phyloP scores from a whole-genome alignment of 2,797 vertebrate species.

The Ctenopoma multispine region DNA sequence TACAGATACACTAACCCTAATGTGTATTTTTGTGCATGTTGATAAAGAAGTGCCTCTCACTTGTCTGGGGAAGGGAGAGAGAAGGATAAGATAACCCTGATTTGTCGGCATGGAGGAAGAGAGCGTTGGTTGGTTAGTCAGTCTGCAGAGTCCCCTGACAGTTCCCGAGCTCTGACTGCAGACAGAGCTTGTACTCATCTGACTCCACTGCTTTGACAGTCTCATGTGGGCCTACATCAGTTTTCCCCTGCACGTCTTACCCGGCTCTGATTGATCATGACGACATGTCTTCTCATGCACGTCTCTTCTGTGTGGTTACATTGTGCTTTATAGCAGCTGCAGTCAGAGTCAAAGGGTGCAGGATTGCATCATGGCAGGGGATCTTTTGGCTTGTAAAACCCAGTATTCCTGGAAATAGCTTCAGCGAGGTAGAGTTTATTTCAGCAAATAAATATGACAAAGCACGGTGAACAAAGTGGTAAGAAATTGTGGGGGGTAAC shows the following conservation, averaged over 20 bases:
- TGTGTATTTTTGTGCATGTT: neutral
- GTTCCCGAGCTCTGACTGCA: slow-evolving; percentile 48
- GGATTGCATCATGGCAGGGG: slow-evolving; percentile 49
- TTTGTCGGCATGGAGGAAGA: slow-evolving; percentile 30
- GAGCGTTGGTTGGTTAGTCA: slow-evolving; percentile 13
- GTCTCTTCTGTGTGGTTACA: slow-evolving; percentile 51
- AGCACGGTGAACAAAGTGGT: slow-evolving; percentile 31
- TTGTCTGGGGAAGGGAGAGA: slow-evolving; percentile 1
- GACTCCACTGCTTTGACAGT: slow-evolving; percentile 46
- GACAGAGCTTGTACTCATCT: slow-evolving; percentile 43
- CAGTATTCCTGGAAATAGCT: slow-evolving; percentile 55
- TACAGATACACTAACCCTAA: neutral
- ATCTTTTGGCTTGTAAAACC: slow-evolving; percentile 54
- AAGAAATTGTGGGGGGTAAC: slow-evolving; percentile 39
- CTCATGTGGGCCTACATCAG: slow-evolving; percentile 50
- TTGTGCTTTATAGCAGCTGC: slow-evolving; percentile 63
- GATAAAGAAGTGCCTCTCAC: neutral
- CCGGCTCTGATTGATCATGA: slow-evolving; percentile 62
- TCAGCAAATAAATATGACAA: slow-evolving; percentile 59
- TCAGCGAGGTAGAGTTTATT: slow-evolving; percentile 47
- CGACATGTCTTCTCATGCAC: slow-evolving; percentile 52
- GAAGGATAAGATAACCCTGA: slow-evolving; percentile 36
- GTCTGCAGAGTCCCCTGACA: slow-evolving; percentile 37
- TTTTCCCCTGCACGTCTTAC: slow-evolving; percentile 43
- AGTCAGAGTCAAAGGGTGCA: slow-evolving; percentile 52